phyloP scores from a whole-genome alignment of 2,888 invertebrate genomes.

The Drosophila mimetica region DNA sequence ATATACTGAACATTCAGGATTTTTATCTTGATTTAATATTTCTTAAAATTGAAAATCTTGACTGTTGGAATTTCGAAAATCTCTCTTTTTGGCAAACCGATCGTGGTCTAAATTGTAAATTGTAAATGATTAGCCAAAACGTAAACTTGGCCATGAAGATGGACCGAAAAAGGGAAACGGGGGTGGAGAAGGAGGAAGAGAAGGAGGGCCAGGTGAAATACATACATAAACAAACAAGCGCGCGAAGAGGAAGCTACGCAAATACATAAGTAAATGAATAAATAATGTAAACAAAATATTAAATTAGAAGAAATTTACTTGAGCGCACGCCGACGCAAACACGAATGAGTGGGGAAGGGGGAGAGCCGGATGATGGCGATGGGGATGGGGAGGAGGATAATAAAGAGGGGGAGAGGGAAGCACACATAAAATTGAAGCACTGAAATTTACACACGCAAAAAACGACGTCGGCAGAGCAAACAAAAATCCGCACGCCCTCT shows the following conservation, averaged over 20 bases:
- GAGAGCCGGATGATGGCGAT: not conserved
- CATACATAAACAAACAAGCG: constrained; percentile 39
- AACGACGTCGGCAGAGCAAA: constrained; percentile 26
- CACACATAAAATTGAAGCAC: constrained; percentile 65
- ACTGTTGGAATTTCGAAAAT: not conserved
- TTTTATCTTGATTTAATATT: not conserved
- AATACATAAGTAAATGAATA: constrained; percentile 75
- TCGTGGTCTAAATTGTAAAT: not conserved
- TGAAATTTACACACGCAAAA: constrained; percentile 57
- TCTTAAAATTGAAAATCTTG: not conserved
- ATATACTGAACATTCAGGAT: too few species aligned
- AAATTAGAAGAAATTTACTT: constrained; percentile 78
- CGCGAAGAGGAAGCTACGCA: constrained; percentile 45
- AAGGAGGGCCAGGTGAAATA: constrained; percentile 27
- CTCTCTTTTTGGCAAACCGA: not conserved
- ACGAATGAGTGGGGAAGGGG: constrained; percentile 15
- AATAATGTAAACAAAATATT: constrained; percentile 79
- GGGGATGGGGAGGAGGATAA: constrained; percentile 12
- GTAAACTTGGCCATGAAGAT: constrained; percentile 1
- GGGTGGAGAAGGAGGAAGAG: not conserved
- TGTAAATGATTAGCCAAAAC: constrained; percentile 5
- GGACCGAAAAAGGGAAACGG: not conserved
- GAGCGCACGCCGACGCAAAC: constrained; percentile 48
- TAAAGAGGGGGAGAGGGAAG: not conserved
- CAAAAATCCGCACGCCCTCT: constrained; percentile 12